Evolutionary conservation across 2,113 vertebrate genomes (phyloP).

Genomic region (Heliornis fulica): DNA sequence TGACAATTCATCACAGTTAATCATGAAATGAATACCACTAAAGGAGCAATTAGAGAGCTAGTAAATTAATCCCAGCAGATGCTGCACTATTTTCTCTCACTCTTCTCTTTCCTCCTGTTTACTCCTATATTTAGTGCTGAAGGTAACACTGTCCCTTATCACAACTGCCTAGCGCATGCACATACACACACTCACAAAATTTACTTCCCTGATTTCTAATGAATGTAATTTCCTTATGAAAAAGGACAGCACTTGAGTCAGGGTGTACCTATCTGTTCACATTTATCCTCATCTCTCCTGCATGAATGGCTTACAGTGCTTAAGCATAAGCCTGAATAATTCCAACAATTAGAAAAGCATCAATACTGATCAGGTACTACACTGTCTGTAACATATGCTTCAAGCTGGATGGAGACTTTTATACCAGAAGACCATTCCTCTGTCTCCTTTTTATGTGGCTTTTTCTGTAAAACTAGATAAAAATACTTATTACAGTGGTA

Average conservation of each 20-base stretch:
- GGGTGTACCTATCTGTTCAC: background rate
- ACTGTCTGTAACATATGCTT: background rate
- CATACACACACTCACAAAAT: background rate
- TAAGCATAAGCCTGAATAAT: background rate
- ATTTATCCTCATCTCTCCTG: background rate
- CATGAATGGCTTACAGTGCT: background rate
- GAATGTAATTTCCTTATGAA: background rate
- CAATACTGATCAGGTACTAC: background rate
- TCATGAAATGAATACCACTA: background rate
- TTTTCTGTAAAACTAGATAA: background rate
- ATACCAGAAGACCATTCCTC: background rate
- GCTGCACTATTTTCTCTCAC: background rate
- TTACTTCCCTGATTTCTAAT: background rate
- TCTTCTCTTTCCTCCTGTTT: background rate
- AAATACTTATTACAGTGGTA: background rate
- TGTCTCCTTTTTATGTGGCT: background rate
- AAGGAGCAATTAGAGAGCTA: conserved; percentile 24
- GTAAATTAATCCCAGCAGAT: conserved; percentile 32
- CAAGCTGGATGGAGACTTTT: background rate
- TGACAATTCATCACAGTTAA: background rate
- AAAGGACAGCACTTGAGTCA: background rate
- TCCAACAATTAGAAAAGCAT: background rate
- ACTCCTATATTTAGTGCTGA: background rate
- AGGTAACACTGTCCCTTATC: background rate
- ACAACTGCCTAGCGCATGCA: background rate